Percentiles rank a stretch among this genome's conserved stretches.
Conservation (phyloP, 2,888 invertebrate genomes). For the Neocrepidodera transversa region DNA sequence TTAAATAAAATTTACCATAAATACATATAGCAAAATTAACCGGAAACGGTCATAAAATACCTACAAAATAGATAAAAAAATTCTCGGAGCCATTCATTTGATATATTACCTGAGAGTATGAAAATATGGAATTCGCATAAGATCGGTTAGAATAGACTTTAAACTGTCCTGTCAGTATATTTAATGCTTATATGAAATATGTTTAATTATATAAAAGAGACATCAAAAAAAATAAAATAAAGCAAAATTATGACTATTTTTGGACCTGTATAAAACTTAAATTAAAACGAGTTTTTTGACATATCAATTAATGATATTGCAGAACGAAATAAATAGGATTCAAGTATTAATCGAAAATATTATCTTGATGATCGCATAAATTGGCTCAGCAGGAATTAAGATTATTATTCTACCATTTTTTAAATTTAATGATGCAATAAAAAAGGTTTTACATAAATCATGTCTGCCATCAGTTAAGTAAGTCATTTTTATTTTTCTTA, state of each 20-base stretch:
- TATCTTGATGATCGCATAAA: not conserved
- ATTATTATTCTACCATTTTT: no score
- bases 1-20: constrained; percentile 20
- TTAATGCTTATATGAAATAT: constrained; percentile 2
- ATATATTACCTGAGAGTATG: constrained; percentile 28
- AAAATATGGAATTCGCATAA: constrained; percentile 27
- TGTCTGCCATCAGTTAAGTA: no score
- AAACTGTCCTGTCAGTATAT: constrained; percentile 26
- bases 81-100: constrained; percentile 8
- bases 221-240: no score
- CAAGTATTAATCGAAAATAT: not conserved
- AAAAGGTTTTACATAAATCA: no score
- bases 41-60: constrained; percentile 35
- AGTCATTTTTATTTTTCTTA: no score
- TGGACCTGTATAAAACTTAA: not conserved
- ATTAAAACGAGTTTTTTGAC: not conserved
- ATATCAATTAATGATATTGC: not conserved
- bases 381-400: not conserved
- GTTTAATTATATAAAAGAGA: no score
- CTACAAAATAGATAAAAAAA: constrained; percentile 24
- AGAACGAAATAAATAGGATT: not conserved
- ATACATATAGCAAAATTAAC: constrained; percentile 14
- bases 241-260: not conserved
- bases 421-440: no score
- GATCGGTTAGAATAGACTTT: constrained; percentile 1